Evolutionary conservation across 1,140 invertebrate species (phyloP).

Genomic region (Charaxes varanes): DNA sequence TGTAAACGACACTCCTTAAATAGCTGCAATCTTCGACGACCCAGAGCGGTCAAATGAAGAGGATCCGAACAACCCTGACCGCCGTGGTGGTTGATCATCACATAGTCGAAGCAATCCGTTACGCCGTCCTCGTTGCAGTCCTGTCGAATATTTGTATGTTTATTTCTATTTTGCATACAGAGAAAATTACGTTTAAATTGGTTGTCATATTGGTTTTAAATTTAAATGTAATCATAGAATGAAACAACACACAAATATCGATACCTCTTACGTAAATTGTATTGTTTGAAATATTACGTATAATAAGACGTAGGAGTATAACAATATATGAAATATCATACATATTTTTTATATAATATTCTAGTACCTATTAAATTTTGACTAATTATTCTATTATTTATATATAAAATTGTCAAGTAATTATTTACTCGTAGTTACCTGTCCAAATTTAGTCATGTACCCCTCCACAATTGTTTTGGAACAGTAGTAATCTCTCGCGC

Average conservation of each 20-base stretch:
- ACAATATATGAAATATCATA: neutral
- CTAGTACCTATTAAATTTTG: neutral
- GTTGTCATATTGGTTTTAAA: too few relatives aligned
- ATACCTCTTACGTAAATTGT: too few relatives aligned
- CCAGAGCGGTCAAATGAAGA: conserved; percentile 27
- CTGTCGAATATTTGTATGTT: too few relatives aligned
- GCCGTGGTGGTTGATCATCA: conserved; percentile 78
- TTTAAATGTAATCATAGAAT: too few relatives aligned
- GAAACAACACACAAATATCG: too few relatives aligned
- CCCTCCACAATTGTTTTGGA: conserved; percentile 75
- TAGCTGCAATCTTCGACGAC: conserved; percentile 30
- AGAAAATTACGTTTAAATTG: too few relatives aligned
- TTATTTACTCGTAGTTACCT: conserved; percentile 39
- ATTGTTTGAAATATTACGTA: too few relatives aligned
- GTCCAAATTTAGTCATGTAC: conserved; percentile 77
- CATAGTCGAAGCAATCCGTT: conserved; percentile 78
- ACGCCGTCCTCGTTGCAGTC: conserved; percentile 78
- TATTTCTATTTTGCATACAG: too few relatives aligned
- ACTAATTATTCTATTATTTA: neutral
- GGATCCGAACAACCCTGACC: conserved; percentile 32
- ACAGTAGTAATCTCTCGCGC: conserved; percentile 76
- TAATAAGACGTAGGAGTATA: too few relatives aligned
- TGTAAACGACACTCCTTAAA: conserved; percentile 45
- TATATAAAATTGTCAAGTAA: too few relatives aligned
- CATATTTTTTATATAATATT: neutral